Base-by-base conservation (phyloP, 1,140 invertebrate species). In the Zaprionus ghesquierei region DNA sequence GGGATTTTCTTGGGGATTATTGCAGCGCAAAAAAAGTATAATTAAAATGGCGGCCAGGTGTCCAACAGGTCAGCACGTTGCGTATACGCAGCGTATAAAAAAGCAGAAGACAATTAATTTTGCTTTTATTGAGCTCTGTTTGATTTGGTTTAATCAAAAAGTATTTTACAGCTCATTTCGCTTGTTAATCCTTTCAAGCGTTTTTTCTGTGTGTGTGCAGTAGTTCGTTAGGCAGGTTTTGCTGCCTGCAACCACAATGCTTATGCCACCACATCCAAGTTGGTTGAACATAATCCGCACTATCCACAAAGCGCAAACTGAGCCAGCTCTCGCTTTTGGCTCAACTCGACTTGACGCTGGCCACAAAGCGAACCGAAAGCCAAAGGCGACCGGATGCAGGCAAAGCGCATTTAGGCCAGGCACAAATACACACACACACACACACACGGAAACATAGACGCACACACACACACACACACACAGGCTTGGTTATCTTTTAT, bases 41-140 rank as follows among this genome's bases (percentile, higher is more conserved):
- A 78, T 81, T 77, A 80, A 80, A 77, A 81, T 58, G 72, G 60
- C 46, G 60, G 63, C 60, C 38, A 60, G 58, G 33, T 51, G 31
- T 46, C 20, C 56, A 53, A 53, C 49, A 69, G 49, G 33, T 53
- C 27, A 46, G 18, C 13, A 50, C 27, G 27, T 15, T 46, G 35
- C 22, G 55, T 58, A 58, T 58, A 58, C 35, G 35, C 35, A 41
- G 5, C 6, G 35, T 6, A 41, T 54, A 20, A 6, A 22, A 22
- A 20, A 2, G n/a, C n/a, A n/a, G n/a, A n/a, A n/a, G 18, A 22
- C 41, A 46, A 46, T 22, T 46, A 22, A 41, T 6, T 41, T 12
- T 10, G 41, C 9, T 22, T 41, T 46, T 22, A 46, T 46, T 46
- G 8, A 46, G 15, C 3, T 46, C 8, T 22, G 8, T 46, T 46